phyloP scores from a whole-genome alignment of 1,140 invertebrate genomes.

The Schmidtea mediterranea region DNA sequence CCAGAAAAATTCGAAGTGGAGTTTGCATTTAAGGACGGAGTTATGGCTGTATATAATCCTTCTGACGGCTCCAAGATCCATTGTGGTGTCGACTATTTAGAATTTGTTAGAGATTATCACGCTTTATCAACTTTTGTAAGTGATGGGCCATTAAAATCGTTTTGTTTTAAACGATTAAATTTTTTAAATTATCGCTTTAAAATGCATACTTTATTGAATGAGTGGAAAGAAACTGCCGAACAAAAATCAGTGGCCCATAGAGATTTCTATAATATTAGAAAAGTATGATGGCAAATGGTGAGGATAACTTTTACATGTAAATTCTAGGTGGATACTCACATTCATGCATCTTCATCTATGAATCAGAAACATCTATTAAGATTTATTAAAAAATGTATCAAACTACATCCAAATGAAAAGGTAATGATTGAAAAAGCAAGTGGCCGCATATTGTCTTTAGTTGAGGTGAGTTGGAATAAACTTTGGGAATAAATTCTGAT shows the following conservation, averaged over 20 bases:
- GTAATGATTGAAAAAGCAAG: slow-evolving; percentile 31
- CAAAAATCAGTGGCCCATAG: slow-evolving; percentile 88
- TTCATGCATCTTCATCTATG: slow-evolving; percentile 96
- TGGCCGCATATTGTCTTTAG: no score
- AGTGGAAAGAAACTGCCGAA: slow-evolving; percentile 72
- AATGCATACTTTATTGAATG: slow-evolving; percentile 75
- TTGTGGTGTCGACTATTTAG: no score
- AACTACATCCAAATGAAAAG: slow-evolving; percentile 59
- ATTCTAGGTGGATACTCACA: slow-evolving; percentile 86
- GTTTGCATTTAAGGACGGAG: no score
- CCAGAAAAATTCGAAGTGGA: no score
- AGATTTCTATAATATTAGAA: slow-evolving; percentile 95
- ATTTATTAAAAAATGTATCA: slow-evolving; percentile 92
- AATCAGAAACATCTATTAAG: slow-evolving; percentile 93
- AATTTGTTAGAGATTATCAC: neutral
- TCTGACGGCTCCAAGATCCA: no score
- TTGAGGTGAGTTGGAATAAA: no score
- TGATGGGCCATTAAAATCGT: slow-evolving; percentile 42
- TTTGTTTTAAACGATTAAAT: slow-evolving; percentile 71
- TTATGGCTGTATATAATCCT: no score
- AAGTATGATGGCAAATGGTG: slow-evolving; percentile 24
- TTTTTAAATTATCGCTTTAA: slow-evolving; percentile 88
- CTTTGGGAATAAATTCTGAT: no score
- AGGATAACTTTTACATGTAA: no score
- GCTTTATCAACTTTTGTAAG: neutral